Conservation (phyloP, 2,888 invertebrate species). For the Bembecia ichneumoniformis region DNA sequence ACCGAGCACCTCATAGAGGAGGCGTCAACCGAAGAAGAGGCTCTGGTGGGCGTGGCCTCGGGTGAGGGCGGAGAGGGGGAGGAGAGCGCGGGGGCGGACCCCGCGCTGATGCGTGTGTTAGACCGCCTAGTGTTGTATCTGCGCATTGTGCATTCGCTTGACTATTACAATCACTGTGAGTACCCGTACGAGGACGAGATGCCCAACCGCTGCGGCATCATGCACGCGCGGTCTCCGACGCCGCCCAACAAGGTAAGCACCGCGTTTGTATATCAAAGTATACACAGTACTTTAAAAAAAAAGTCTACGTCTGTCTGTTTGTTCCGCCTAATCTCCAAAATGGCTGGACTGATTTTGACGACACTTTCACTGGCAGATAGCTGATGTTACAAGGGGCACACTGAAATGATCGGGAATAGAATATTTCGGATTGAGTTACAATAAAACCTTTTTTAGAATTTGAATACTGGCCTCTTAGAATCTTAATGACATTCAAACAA, state of each 20-base stretch:
- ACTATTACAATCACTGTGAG: slow-evolving; percentile 99
- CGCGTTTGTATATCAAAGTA: too few relatives aligned
- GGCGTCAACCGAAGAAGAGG: slow-evolving; percentile 98
- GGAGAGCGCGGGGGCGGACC: slow-evolving; percentile 41
- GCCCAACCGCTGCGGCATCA: slow-evolving; percentile 98
- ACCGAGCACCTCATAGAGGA: slow-evolving; percentile 98
- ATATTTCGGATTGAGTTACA: too few relatives aligned
- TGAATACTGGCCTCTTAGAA: too few relatives aligned
- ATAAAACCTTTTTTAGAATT: too few relatives aligned
- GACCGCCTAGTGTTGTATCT: slow-evolving; percentile 92
- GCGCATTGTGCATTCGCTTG: slow-evolving; percentile 97
- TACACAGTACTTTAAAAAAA: slow-evolving; percentile 2
- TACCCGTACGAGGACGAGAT: slow-evolving; percentile 99
- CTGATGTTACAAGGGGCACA: too few relatives aligned
- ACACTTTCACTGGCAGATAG: too few relatives aligned
- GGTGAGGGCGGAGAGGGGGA: slow-evolving; percentile 35
- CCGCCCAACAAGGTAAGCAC: slow-evolving; percentile 81
- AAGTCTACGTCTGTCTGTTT: neutral
- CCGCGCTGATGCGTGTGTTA: slow-evolving; percentile 75
- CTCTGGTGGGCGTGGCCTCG: slow-evolving; percentile 80
- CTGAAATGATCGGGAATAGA: too few relatives aligned
- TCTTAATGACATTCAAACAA: too few relatives aligned
- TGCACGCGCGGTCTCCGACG: slow-evolving; percentile 94
- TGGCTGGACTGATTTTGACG: too few relatives aligned
- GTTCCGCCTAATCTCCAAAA: too few relatives aligned